Evolutionary conservation across 2,797 vertebrate genomes (phyloP), one percentile per base, ranked within the genome.

Genomic region (Oreonectes daqikongensis): DNA sequence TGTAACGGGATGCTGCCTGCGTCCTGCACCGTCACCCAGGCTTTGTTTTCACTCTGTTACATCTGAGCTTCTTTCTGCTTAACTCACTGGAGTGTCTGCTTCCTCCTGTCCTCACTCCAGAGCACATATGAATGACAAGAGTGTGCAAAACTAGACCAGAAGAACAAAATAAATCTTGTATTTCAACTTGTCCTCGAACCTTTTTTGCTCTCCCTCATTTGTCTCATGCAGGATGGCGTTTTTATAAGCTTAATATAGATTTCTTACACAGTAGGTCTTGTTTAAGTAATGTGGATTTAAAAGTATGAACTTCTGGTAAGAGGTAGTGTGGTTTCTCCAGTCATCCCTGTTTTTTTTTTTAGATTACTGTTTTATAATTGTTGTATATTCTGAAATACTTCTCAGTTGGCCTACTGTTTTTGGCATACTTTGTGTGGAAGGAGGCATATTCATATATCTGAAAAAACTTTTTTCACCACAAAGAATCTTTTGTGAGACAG

Each of bases 121-220:
- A n/a, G 14, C 32, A 32, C 59, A 48, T 48, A 24, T 72, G 40
- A 77, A 44, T 26, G 22, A 26, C n/a, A n/a, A n/a, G n/a, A n/a
- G n/a, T n/a, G n/a, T n/a, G n/a, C n/a, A n/a, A n/a, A n/a, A 82
- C 53, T 74, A 59, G 74, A 61, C 24, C 44, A 71, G 52, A 75
- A 69, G 63, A 40, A 61, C 44, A 17, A 48, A 18, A 30, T 61
- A 66, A n/a, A 71, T 28, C 35, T 69, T 76, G 24, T 40, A 44
- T 79, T 40, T 12, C 17, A 44, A 4, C 32, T 0, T 9, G 24
- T 30, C 11, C 26, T 53, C 60, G n/a, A 18, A 18, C 28, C 20
- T 0, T 46, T 67, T 22, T 30, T 1, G 22, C 10, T 75, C 5
- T 50, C n/a, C n/a, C 22, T 53, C 0, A 2, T 32, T 55, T 38